These are phyloP conservation scores for Notarius quadriscutis DNA, from an alignment of 2,113 vertebrate genomes.

Conservation along the genomic window DNA sequence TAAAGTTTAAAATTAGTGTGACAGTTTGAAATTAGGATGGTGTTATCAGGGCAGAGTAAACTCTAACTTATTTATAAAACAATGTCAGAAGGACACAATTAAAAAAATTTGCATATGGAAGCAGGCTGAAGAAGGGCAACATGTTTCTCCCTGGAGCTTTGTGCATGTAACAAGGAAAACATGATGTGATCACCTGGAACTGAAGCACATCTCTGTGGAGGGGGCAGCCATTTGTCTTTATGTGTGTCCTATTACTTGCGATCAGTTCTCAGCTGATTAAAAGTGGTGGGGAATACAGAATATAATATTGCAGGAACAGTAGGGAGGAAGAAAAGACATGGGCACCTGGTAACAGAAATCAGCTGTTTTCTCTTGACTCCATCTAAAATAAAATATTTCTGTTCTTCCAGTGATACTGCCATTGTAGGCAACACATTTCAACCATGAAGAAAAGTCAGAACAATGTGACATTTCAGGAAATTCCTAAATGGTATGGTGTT, in stretches of 20 bases:
- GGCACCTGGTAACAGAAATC: slow-evolving; percentile 10
- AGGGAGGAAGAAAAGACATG: slow-evolving; percentile 30
- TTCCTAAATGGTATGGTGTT: background rate
- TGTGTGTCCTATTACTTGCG: slow-evolving; percentile 72
- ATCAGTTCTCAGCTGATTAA: slow-evolving; percentile 74
- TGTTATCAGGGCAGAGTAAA: slow-evolving; percentile 1
- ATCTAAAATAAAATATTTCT: slow-evolving; percentile 27
- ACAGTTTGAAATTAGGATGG: slow-evolving; percentile 16
- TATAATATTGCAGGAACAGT: slow-evolving; percentile 50
- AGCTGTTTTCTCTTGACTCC: slow-evolving; percentile 13
- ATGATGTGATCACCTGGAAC: slow-evolving; percentile 33
- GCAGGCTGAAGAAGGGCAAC: slow-evolving; percentile 6
- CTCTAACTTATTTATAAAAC: slow-evolving; percentile 23
- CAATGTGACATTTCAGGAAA: background rate
- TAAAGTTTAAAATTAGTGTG: background rate
- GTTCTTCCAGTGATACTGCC: slow-evolving; percentile 13
- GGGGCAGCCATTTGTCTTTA: slow-evolving; percentile 65
- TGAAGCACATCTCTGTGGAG: slow-evolving; percentile 47
- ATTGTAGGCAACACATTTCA: slow-evolving; percentile 15
- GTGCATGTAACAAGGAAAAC: slow-evolving; percentile 30
- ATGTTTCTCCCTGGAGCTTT: slow-evolving; percentile 12
- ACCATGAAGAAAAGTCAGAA: background rate
- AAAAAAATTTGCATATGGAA: slow-evolving; percentile 24
- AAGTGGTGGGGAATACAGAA: slow-evolving; percentile 72
- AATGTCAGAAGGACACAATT: slow-evolving; percentile 8